phyloP scores from a whole-genome alignment of 1,140 invertebrate genomes.

The Eupristina koningsbergeri region DNA sequence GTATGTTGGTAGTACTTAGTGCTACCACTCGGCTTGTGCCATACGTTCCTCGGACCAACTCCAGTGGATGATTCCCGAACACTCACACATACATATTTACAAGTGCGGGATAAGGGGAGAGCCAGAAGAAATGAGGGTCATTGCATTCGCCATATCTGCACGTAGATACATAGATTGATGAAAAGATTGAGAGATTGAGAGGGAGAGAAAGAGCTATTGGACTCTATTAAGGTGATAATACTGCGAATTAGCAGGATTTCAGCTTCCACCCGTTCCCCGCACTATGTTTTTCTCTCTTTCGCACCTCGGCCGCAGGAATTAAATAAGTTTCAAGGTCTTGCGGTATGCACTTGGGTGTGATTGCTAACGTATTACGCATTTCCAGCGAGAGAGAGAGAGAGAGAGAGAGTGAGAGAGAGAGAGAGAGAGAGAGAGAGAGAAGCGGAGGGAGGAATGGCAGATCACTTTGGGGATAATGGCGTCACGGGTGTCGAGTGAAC shows the following conservation, averaged over 20 bases:
- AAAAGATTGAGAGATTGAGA: neutral
- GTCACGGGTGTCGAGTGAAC: slow-evolving; percentile 36
- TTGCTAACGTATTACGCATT: neutral
- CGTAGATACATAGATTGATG: neutral
- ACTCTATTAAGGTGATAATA: slow-evolving; percentile 69
- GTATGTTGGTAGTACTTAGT: no score
- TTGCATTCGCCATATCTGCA: neutral
- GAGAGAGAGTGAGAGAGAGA: neutral
- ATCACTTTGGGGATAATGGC: slow-evolving; percentile 28
- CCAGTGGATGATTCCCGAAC: slow-evolving; percentile 62
- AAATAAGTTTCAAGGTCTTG: slow-evolving; percentile 57
- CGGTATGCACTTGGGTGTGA: neutral
- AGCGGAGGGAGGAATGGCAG: no score
- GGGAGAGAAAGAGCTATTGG: slow-evolving; percentile 40
- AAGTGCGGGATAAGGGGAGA: neutral
- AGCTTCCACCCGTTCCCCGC: slow-evolving; percentile 53
- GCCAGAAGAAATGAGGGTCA: neutral
- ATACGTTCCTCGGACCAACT: neutral
- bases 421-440: no score
- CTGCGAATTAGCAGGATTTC: slow-evolving; percentile 70
- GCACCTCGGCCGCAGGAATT: slow-evolving; percentile 51
- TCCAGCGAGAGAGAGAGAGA: neutral
- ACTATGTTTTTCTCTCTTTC: no score
- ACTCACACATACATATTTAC: neutral
- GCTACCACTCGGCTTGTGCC: neutral